phyloP scores from a whole-genome alignment of 2,888 invertebrate species.

The Apocheima hispidaria region DNA sequence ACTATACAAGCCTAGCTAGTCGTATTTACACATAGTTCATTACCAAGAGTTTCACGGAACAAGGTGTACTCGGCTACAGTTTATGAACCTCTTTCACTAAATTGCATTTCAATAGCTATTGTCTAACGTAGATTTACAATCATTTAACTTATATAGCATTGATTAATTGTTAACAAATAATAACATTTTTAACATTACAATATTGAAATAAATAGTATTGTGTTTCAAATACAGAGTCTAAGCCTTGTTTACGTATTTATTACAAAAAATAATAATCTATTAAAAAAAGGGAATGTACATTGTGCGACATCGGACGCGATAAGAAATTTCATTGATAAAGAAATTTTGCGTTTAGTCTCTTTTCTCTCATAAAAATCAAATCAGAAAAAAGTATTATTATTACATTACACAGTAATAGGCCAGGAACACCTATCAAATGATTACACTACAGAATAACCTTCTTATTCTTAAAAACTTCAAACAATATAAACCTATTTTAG shows the following conservation, averaged over 20 bases:
- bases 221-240: not conserved
- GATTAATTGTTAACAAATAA: not conserved
- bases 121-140: not conserved
- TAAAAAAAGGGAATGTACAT: slow-evolving; percentile 17
- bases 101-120: no score
- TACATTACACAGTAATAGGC: slow-evolving; percentile 48
- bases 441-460: slow-evolving; percentile 51
- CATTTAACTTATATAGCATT: not conserved
- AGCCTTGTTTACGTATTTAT: not conserved
- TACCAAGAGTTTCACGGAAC: no score
- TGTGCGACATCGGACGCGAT: slow-evolving; percentile 5
- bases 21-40: no score
- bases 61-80: no score
- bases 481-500: not conserved
- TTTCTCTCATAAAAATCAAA: slow-evolving; percentile 21
- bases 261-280: slow-evolving; percentile 8
- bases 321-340: slow-evolving; percentile 4
- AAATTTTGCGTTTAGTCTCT: slow-evolving; percentile 17
- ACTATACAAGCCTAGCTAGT: no score
- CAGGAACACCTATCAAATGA: slow-evolving; percentile 60
- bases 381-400: slow-evolving; percentile 15
- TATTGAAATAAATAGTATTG: not conserved
- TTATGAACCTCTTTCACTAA: no score
- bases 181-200: not conserved
- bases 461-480: slow-evolving; percentile 4